Evolutionary conservation across 2,888 invertebrate genomes (phyloP).

Genomic region (Linnaemya tessellans): DNA sequence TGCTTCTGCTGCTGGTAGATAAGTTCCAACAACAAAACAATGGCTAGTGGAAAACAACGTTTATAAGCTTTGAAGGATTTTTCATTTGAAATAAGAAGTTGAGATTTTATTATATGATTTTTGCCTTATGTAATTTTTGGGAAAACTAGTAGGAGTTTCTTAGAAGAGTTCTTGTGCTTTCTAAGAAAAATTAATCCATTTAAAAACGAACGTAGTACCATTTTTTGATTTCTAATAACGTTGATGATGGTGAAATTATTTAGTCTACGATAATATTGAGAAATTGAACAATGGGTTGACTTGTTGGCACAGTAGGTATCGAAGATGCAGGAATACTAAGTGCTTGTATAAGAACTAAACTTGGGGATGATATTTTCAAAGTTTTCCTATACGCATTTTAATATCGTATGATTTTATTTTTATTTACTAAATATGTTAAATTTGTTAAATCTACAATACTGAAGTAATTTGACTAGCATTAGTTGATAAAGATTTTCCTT

Average conservation of each 20-base stretch:
- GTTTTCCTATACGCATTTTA: background rate
- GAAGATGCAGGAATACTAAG: background rate
- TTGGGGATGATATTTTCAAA: background rate
- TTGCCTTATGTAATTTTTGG: slow-evolving; percentile 9
- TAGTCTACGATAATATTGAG: slow-evolving; percentile 7
- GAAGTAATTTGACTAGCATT: background rate
- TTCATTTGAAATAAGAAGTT: slow-evolving; percentile 40
- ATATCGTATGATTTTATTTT: slow-evolving; percentile 13
- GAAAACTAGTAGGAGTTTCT: slow-evolving; percentile 24
- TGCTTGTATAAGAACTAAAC: background rate
- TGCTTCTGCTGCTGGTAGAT: slow-evolving; percentile 53
- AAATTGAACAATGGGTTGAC: background rate
- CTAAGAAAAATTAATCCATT: slow-evolving; percentile 73
- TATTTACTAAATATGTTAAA: slow-evolving; percentile 3
- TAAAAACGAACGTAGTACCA: slow-evolving; percentile 63
- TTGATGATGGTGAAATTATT: slow-evolving; percentile 32
- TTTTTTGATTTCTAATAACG: slow-evolving; percentile 51
- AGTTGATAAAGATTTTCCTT: background rate
- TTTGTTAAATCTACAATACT: background rate
- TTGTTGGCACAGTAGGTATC: background rate
- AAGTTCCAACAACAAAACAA: slow-evolving; percentile 29
- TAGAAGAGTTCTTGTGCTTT: slow-evolving; percentile 27
- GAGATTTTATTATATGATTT: slow-evolving; percentile 19
- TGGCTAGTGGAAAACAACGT: slow-evolving; percentile 40
- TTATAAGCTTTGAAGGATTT: slow-evolving; percentile 46